Conservation (phyloP, 2,113 vertebrate genomes). For the Gulo gulo region DNA sequence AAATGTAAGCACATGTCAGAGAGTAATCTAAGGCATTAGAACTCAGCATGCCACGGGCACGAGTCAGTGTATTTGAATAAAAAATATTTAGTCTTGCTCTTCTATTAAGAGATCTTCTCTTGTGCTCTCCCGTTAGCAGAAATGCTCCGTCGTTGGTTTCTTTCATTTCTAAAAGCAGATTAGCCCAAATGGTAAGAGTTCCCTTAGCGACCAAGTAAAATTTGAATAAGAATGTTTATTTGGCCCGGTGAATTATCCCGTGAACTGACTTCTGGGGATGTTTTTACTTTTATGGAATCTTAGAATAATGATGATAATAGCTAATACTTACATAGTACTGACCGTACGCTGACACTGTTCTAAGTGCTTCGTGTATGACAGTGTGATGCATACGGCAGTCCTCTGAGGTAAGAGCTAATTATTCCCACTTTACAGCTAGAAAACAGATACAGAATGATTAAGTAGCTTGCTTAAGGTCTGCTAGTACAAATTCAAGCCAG, state of each 20-base stretch:
- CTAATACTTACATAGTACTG: not conserved
- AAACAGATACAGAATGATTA: not conserved
- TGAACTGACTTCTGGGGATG: not conserved
- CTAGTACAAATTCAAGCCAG: not conserved
- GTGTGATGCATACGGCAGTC: not conserved
- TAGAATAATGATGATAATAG: not conserved
- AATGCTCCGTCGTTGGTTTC: not conserved
- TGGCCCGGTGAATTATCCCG: not conserved
- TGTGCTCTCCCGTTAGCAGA: not conserved
- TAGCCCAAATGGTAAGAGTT: not conserved
- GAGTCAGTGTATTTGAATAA: not conserved
- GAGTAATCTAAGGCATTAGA: not conserved
- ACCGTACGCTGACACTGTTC: not conserved
- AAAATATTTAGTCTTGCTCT: not conserved
- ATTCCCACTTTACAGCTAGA: not conserved
- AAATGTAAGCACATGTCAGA: not conserved
- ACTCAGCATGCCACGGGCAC: not conserved
- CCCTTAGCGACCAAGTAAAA: not conserved
- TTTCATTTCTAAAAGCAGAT: conserved; percentile 10
- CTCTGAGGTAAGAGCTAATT: not conserved
- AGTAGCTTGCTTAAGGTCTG: not conserved
- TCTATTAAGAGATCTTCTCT: not conserved
- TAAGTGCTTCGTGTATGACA: not conserved
- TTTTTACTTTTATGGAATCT: not conserved
- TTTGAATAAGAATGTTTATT: not conserved